Evolutionary conservation across 1,140 invertebrate genomes (phyloP), one percentile per base, ranked within the genome.

Genomic region (Wasmannia auropunctata): DNA sequence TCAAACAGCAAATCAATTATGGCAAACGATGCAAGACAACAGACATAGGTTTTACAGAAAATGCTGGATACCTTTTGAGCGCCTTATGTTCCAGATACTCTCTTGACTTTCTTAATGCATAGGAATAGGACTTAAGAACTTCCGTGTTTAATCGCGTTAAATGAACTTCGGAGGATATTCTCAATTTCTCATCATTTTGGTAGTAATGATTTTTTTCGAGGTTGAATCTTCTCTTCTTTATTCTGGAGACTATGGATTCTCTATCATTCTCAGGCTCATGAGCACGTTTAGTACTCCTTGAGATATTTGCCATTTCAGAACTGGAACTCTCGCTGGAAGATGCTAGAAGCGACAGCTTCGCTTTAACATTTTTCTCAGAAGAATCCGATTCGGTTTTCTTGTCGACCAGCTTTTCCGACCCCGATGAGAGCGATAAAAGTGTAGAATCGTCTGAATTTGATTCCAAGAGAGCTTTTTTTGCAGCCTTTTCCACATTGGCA

Each of bases 31-130:
- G 28, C 31, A 85, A 85, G 16, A 65, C 43, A 37, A 85, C 16
- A 77, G 7, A 63, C 2, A 51, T 4, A 51, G n/a, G 22, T 88
- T 70, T 85, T 81, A 72, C 4, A 75, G 51, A 54, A 70, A 79
- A 49, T 34, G 70, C 62, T 88, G 0, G 85, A 83, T 94, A 94
- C 93, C 93, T 94, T 90, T 89, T 81, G 7, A 94, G 31, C 70
- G 88, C 56, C 87, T 92, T 93, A 65, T 84, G 65, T 31, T 92
- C 93, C 84, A 93, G 69, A 88, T 93, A 89, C 56, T 90, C 80
- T 65, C 86, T 92, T 16, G 93, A 94, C 65, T 90, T 91, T 54
- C 87, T 25, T 37, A 94, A 91, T 6, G 91, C 90, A 25, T 72
- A 56, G 0, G 86, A 74, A 75, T 93, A 37, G n/a, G 87, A 87